Evolutionary conservation across 2,113 vertebrate species (phyloP).

Genomic region (Oryzias curvinotus): DNA sequence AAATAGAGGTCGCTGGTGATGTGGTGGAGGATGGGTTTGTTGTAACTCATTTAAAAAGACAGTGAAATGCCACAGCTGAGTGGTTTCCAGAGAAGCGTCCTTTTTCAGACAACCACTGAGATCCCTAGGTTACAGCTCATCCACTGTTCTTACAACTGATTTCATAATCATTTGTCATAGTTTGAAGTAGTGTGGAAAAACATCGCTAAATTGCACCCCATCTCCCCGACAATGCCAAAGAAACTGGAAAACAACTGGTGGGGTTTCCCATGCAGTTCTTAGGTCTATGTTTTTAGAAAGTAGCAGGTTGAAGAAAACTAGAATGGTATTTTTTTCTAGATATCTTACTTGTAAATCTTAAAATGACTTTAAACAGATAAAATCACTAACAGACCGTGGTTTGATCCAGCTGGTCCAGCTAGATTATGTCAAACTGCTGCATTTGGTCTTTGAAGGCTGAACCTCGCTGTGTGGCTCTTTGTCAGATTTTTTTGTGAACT

Average conservation of each 20-base stretch:
- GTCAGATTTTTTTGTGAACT: conserved; percentile 37
- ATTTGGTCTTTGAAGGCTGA: conserved; percentile 31
- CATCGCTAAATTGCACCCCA: neutral
- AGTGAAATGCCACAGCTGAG: conserved; percentile 32
- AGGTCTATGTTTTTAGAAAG: too few relatives aligned
- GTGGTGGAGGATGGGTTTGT: conserved; percentile 47
- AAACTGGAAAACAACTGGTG: too few relatives aligned
- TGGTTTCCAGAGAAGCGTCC: conserved; percentile 3
- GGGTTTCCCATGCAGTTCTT: too few relatives aligned
- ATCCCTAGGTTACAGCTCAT: conserved; percentile 2
- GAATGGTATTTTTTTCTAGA: too few relatives aligned
- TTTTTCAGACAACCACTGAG: conserved; percentile 1
- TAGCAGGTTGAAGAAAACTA: too few relatives aligned
- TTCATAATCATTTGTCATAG: neutral
- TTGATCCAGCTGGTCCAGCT: conserved; percentile 23
- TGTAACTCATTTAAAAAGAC: conserved; percentile 42
- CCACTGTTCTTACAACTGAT: neutral
- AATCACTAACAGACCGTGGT: conserved; percentile 30
- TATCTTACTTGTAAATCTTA: neutral
- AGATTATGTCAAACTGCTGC: conserved; percentile 2
- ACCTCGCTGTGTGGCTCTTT: conserved; percentile 28
- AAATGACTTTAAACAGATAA: conserved; percentile 7
- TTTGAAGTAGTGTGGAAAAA: neutral
- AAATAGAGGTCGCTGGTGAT: conserved; percentile 41
- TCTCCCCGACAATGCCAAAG: too few relatives aligned